Evolutionary conservation across 2,888 invertebrate genomes (phyloP).

Genomic region (Yponomeuta cagnagella): DNA sequence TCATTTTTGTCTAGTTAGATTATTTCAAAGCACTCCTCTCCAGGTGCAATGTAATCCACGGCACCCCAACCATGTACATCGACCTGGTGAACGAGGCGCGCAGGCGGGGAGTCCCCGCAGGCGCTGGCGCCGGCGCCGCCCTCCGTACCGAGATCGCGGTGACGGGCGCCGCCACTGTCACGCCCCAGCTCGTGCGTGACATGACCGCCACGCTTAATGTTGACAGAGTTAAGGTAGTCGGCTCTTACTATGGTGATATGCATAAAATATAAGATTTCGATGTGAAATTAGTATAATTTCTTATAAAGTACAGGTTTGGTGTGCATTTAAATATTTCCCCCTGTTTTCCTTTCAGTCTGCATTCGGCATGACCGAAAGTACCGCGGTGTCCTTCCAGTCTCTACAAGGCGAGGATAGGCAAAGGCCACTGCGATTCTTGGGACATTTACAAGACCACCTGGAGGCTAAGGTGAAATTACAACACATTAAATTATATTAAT

Average conservation of each 20-base stretch:
- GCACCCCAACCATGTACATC: slow-evolving; percentile 92
- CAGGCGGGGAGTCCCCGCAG: slow-evolving; percentile 13
- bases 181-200: slow-evolving; percentile 74
- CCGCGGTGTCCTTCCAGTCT: slow-evolving; percentile 69
- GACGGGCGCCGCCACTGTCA: slow-evolving; percentile 84
- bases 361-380: slow-evolving; percentile 77
- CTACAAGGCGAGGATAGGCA: slow-evolving; percentile 55
- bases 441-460: slow-evolving; percentile 70
- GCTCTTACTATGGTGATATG: too few species aligned
- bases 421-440: slow-evolving; percentile 66
- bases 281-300: too few species aligned
- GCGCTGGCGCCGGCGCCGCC: slow-evolving; percentile 40
- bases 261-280: too few species aligned
- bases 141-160: slow-evolving; percentile 70
- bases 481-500: too few species aligned
- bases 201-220: slow-evolving; percentile 64
- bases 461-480: slow-evolving; percentile 61
- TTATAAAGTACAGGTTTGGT: too few species aligned
- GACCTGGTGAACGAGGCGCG: slow-evolving; percentile 76
- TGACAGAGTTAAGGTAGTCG: slow-evolving; percentile 57
- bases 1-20: too few species aligned
- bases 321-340: neutral
- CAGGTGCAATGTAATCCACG: slow-evolving; percentile 82
- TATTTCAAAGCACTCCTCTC: neutral
- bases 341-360: slow-evolving; percentile 33